Evolutionary conservation across 1,140 invertebrate genomes (phyloP), one percentile per base, ranked within the genome.

Genomic region (Steinernema khuongi): DNA sequence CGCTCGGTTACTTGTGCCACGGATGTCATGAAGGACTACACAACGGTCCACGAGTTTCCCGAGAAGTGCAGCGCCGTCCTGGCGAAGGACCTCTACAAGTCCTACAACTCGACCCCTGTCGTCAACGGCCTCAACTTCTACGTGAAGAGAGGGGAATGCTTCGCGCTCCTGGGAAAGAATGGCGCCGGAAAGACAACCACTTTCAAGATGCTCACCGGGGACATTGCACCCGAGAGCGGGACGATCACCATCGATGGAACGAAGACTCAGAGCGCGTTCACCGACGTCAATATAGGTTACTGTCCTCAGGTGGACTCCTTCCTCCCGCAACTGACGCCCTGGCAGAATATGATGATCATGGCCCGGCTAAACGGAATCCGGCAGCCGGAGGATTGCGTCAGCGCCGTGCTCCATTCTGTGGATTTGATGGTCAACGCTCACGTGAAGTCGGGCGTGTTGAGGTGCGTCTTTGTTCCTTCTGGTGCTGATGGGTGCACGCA

Each of bases 141-240:
- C 70, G 70, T 76, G 1, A 67, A 72, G 31, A 22, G 44, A 11
- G 67, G 70, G 14, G 77, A 79, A 67, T 79, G 77, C 30, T 79
- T 79, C 30, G 77, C 76, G 41, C 70, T 79, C 18, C 73, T 79
- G 17, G 77, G 77, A 67, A 71, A 77, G 18, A 79, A 79, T 31
- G 77, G 77, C 28, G 77, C 77, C 14, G 87, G 87, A 7, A 90
- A 90, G 81, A 89, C 89, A 14, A 89, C 89, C 17, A 89, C 88
- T 14, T 90, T 90, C 77, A 88, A 88, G 77, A 89, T 90, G 87
- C 78, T 90, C 73, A 94, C 93, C 1, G 93, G 94, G 4, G 91
- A 92, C 81, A 87, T 90, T 33, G 79, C 85, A 36, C 85, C 90
- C 11, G 89, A 90, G 1, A 85, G 83, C 31, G 91, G 91, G 18